Percentiles rank a stretch among this genome's conserved stretches.
Evolutionary conservation across 2,888 invertebrate species (phyloP).

Genomic region (Ennomos quercinarius): DNA sequence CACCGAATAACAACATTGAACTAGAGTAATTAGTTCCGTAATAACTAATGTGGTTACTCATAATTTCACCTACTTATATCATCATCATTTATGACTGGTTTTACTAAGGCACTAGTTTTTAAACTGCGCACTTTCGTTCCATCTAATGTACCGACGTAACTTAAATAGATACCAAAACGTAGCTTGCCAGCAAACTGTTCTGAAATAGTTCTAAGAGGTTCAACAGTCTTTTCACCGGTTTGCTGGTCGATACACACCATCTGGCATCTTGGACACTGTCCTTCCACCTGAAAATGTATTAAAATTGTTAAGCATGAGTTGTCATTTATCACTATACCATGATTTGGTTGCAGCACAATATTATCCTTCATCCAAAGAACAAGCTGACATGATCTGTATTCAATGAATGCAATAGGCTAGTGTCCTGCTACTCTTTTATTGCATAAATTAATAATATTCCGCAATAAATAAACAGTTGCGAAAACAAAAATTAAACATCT

Average conservation of each 20-base stretch:
- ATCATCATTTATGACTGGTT: conserved; percentile 59
- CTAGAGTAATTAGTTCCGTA: too few relatives aligned
- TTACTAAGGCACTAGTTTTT: conserved; percentile 54
- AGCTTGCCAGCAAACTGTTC: conserved; percentile 91
- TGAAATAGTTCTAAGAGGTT: conserved; percentile 91
- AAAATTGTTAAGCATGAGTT: too few relatives aligned
- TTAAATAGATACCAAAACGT: conserved; percentile 92
- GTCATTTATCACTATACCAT: too few relatives aligned
- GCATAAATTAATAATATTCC: too few relatives aligned
- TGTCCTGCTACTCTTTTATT: too few relatives aligned
- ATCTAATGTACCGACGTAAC: conserved; percentile 68
- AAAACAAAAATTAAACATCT: too few relatives aligned
- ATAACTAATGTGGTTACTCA: conserved; percentile 23
- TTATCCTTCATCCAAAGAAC: too few relatives aligned
- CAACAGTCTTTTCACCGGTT: conserved; percentile 91
- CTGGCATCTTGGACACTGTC: conserved; percentile 95
- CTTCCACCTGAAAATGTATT: conserved; percentile 86
- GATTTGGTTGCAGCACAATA: too few relatives aligned
- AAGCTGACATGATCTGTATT: too few relatives aligned
- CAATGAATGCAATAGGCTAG: too few relatives aligned
- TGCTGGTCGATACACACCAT: conserved; percentile 98
- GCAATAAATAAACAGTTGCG: too few relatives aligned
- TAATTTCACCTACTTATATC: conserved; percentile 64
- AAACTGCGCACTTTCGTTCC: conserved; percentile 56
- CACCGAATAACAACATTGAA: too few relatives aligned